Percentiles rank a stretch among this genome's conserved stretches.
These are phyloP conservation scores for Lordiphosa mommai DNA, from an alignment of 1,140 invertebrate species.

Conservation along the genomic window DNA sequence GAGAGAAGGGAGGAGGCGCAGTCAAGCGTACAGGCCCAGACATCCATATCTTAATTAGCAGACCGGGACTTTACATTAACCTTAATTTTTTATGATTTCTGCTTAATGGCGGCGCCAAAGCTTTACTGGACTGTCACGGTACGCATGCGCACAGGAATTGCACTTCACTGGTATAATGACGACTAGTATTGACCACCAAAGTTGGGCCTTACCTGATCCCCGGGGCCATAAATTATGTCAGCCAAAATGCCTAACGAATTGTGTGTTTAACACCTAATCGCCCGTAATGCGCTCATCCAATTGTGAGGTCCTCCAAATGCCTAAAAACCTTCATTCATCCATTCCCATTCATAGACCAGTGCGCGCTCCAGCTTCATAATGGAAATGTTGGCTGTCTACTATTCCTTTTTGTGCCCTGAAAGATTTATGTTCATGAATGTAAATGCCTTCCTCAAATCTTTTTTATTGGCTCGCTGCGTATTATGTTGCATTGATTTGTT, in stretches of 20 bases:
- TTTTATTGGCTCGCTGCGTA: constrained; percentile 54
- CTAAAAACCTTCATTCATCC: constrained; percentile 39
- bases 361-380: constrained; percentile 40
- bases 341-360: constrained; percentile 35
- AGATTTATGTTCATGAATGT: constrained; percentile 75
- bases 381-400: constrained; percentile 64
- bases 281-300: constrained; percentile 45
- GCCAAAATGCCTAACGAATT: constrained; percentile 50
- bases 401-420: constrained; percentile 34
- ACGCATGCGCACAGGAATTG: constrained; percentile 60
- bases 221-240: constrained; percentile 49
- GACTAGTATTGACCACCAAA: constrained; percentile 34
- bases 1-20: neutral
- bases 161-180: constrained; percentile 48
- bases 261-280: constrained; percentile 60
- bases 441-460: constrained; percentile 71
- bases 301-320: constrained; percentile 67
- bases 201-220: constrained; percentile 42
- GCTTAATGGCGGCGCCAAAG: constrained; percentile 61
- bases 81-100: constrained; percentile 51
- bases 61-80: constrained; percentile 51
- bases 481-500: constrained; percentile 69
- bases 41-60: constrained; percentile 68
- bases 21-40: constrained; percentile 44
- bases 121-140: constrained; percentile 39